A percentile compares a stretch with the other conserved stretches of the same genome.
phyloP scores from a whole-genome alignment of 2,113 vertebrate genomes.

The Protobothrops flavoviridis region DNA sequence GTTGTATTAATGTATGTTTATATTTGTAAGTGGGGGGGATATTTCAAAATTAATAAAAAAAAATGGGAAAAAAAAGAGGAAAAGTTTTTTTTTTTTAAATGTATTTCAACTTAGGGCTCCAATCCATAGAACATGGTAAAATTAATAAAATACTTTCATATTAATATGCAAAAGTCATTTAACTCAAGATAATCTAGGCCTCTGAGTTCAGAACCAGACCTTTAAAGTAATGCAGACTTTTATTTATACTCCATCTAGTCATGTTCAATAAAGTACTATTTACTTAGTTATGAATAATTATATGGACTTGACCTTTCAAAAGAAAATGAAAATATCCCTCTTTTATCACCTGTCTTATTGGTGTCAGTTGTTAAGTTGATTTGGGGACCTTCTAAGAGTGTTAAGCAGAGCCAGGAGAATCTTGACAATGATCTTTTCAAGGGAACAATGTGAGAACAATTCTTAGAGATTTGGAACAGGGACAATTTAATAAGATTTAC shows the following conservation, averaged over 20 bases:
- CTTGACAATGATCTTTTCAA: conserved; percentile 55
- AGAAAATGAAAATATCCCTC: conserved; percentile 40
- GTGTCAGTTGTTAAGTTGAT: conserved; percentile 32
- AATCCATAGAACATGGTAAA: not conserved
- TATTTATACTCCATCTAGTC: conserved; percentile 42
- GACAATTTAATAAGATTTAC: conserved; percentile 29
- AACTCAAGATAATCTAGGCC: not conserved
- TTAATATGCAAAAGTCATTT: not conserved
- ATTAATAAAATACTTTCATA: not conserved
- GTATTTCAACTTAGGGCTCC: not conserved
- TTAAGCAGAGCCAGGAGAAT: conserved; percentile 31
- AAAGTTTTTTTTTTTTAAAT: not conserved
- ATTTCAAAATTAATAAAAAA: no score
- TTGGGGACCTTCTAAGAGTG: not conserved
- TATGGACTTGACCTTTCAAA: conserved; percentile 45
- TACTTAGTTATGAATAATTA: conserved; percentile 55
- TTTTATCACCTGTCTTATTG: conserved; percentile 44
- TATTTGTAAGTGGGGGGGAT: no score
- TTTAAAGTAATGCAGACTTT: conserved; percentile 16
- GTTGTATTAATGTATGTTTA: no score
- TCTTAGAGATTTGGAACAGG: not conserved
- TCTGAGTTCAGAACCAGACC: not conserved
- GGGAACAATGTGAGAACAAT: conserved; percentile 20
- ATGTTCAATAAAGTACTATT: conserved; percentile 47
- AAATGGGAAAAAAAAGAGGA: not conserved